A percentile compares a stretch with the other conserved stretches of the same genome.
These are phyloP conservation scores for Hyphantria cunea DNA, from an alignment of 1,140 invertebrate species.

Conservation along the genomic window DNA sequence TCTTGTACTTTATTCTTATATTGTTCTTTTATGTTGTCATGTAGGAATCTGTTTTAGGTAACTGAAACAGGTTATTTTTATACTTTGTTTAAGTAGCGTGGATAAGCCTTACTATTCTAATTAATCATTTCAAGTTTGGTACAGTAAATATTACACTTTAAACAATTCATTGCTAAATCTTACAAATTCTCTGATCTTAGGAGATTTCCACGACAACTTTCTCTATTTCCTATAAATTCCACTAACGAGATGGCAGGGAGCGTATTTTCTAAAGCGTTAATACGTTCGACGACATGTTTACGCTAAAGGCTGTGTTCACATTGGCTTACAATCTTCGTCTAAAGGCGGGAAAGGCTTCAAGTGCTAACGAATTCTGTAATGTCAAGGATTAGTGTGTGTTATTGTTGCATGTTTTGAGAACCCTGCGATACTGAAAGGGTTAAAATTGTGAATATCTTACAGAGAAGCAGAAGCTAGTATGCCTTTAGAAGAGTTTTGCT, in stretches of 20 bases:
- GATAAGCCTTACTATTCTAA: too few species aligned
- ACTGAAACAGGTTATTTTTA: too few species aligned
- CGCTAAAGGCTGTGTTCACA: slow-evolving; percentile 29
- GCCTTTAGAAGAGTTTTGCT: not conserved
- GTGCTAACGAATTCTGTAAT: slow-evolving; percentile 5
- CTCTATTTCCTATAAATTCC: not conserved
- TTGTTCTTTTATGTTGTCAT: too few species aligned
- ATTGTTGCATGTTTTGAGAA: slow-evolving; percentile 4
- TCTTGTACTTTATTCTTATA: too few species aligned
- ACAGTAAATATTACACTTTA: too few species aligned
- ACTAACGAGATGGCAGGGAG: not conserved
- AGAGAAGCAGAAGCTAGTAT: too few species aligned
- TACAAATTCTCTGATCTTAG: too few species aligned
- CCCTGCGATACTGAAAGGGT: not conserved
- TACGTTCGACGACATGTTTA: slow-evolving; percentile 33
- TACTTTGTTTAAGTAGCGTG: too few species aligned
- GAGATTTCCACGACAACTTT: not conserved
- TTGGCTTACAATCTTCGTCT: slow-evolving; percentile 24
- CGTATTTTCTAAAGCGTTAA: slow-evolving; percentile 8
- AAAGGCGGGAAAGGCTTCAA: slow-evolving; percentile 1
- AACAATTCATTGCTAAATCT: too few species aligned
- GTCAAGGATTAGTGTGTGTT: not conserved
- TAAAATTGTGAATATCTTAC: not conserved
- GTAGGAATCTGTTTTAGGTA: too few species aligned
- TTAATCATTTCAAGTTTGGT: too few species aligned